Evolutionary conservation across 2,797 vertebrate species (phyloP).

Genomic region (Florisuga fusca): DNA sequence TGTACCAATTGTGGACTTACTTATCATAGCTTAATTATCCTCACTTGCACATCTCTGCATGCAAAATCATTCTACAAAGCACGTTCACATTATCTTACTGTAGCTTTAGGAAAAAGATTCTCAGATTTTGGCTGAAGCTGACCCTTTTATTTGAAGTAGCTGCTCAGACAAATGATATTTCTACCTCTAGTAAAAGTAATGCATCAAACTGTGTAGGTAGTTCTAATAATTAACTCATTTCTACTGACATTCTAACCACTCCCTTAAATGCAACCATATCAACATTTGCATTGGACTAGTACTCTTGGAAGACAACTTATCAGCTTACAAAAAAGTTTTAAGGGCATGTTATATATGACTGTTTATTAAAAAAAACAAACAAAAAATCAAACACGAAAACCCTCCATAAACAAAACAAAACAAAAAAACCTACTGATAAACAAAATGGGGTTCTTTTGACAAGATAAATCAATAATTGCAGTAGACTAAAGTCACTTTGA

Average conservation of each 20-base stretch:
- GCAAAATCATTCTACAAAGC: background rate
- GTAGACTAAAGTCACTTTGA: background rate
- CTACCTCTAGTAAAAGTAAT: background rate
- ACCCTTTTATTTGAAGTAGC: background rate
- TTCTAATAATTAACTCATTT: slow-evolving; percentile 4
- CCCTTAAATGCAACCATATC: background rate
- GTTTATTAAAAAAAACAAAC: background rate
- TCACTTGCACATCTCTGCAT: background rate
- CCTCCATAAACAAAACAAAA: background rate
- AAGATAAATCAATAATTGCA: background rate
- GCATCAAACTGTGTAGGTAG: background rate
- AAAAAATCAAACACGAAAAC: background rate
- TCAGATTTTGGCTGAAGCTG: background rate
- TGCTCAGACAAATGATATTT: background rate
- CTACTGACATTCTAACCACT: background rate
- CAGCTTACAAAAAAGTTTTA: background rate
- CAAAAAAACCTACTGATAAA: background rate
- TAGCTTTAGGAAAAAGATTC: background rate
- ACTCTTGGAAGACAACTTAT: background rate
- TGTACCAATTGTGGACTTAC: background rate
- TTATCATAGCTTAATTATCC: background rate
- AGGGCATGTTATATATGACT: background rate
- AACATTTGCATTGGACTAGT: background rate
- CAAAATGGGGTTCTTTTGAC: background rate
- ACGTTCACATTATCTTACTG: background rate